A percentile compares a stretch with the other conserved stretches of the same genome.
phyloP scores from a whole-genome alignment of 2,888 invertebrate species.

The Phortica magna region DNA sequence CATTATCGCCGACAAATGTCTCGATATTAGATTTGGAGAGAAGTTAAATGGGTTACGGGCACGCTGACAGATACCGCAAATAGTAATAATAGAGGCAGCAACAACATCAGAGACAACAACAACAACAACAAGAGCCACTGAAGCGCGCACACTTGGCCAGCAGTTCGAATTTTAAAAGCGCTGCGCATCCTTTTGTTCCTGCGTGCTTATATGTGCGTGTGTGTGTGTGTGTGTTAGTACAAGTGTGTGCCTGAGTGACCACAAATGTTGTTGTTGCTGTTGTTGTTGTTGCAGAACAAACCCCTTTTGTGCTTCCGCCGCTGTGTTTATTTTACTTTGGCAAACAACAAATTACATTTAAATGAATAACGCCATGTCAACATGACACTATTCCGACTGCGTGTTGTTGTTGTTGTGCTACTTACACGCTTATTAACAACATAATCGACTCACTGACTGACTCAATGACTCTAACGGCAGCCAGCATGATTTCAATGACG shows the following conservation, averaged over 20 bases:
- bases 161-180: constrained; percentile 34
- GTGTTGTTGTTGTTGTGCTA: not conserved
- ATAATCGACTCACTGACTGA: constrained; percentile 5
- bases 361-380: constrained; percentile 52
- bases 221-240: too few relatives aligned
- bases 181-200: not conserved
- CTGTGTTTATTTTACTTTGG: constrained; percentile 1
- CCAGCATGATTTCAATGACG: constrained; percentile 5
- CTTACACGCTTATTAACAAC: constrained; percentile 22
- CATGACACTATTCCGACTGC: constrained; percentile 22
- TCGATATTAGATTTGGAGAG: constrained; percentile 61
- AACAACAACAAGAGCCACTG: not conserved
- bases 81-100: not conserved
- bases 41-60: constrained; percentile 64
- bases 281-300: constrained; percentile 13
- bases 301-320: not conserved
- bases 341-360: constrained; percentile 60
- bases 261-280: constrained; percentile 7
- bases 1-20: constrained; percentile 59
- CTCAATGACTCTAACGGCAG: not conserved
- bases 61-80: constrained; percentile 14
- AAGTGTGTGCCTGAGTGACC: not conserved
- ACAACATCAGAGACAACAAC: not conserved
- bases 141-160: constrained; percentile 36
- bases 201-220: not conserved